Evolutionary conservation across 2,888 invertebrate genomes (phyloP).

Genomic region (Megamerina dolium): DNA sequence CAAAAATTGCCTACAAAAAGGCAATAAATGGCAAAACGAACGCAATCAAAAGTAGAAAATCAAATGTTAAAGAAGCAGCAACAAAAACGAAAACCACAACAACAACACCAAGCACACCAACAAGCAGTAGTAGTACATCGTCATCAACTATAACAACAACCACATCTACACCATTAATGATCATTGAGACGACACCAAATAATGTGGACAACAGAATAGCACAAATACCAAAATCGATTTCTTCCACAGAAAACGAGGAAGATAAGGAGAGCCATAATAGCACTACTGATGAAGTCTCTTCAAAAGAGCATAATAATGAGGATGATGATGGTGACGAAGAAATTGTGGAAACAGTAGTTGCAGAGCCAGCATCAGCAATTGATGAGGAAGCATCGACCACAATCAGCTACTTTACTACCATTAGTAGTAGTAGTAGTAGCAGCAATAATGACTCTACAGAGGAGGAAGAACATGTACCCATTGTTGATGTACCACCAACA

Average conservation of each 20-base stretch:
- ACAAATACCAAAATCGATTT: neutral
- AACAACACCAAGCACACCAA: constrained; percentile 1
- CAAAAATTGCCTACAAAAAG: constrained; percentile 36
- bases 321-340: neutral
- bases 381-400: constrained; percentile 2
- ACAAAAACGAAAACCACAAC: constrained; percentile 2
- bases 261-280: neutral
- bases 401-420: neutral
- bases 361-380: constrained; percentile 1
- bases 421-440: neutral
- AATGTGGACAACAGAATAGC: neutral
- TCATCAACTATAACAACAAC: neutral
- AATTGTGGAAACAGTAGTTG: neutral
- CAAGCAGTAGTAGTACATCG: no score
- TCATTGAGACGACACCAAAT: neutral
- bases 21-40: constrained; percentile 28
- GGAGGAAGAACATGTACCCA: neutral
- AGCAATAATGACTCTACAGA: neutral
- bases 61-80: neutral
- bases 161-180: neutral
- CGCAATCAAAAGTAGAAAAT: constrained; percentile 25
- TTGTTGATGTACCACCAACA: neutral
- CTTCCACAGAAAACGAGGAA: neutral
- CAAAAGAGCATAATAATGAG: no score
- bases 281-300: no score